Conservation (phyloP, 2,113 vertebrate genomes). For the Bos indicus region DNA sequence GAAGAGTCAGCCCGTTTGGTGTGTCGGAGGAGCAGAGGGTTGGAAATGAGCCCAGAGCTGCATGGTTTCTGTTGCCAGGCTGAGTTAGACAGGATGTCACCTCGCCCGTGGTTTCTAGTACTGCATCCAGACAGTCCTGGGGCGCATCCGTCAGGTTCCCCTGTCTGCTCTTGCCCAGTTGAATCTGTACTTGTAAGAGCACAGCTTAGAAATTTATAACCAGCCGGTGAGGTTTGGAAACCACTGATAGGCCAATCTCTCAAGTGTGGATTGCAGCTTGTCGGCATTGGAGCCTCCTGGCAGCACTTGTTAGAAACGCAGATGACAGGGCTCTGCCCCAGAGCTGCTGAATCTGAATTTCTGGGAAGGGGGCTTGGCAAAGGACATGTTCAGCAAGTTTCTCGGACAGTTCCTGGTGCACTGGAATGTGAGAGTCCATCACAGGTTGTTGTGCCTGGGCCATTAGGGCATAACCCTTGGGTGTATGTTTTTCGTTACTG, state of each 20-base stretch:
- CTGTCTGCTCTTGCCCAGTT: not conserved
- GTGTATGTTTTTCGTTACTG: too few species aligned
- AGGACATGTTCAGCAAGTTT: not conserved
- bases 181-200: not conserved
- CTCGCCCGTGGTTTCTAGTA: fast-evolving
- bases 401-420: not conserved
- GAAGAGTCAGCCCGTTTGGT: not conserved
- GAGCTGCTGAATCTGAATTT: not conserved
- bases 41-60: not conserved
- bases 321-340: not conserved
- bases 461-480: not conserved
- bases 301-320: fast-evolving
- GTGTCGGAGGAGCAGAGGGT: not conserved
- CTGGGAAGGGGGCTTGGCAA: not conserved
- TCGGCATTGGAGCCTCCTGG: not conserved
- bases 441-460: not conserved
- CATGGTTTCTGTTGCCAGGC: fast-evolving
- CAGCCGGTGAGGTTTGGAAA: not conserved
- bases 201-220: not conserved
- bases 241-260: fast-evolving
- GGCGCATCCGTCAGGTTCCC: fast-evolving
- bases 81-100: not conserved
- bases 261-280: fast-evolving
- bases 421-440: not conserved
- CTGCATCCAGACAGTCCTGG: fast-evolving